Evolutionary conservation across 2,113 vertebrate species (phyloP), one percentile per base, ranked within the genome.

Genomic region (Aspidoscelis tigris): DNA sequence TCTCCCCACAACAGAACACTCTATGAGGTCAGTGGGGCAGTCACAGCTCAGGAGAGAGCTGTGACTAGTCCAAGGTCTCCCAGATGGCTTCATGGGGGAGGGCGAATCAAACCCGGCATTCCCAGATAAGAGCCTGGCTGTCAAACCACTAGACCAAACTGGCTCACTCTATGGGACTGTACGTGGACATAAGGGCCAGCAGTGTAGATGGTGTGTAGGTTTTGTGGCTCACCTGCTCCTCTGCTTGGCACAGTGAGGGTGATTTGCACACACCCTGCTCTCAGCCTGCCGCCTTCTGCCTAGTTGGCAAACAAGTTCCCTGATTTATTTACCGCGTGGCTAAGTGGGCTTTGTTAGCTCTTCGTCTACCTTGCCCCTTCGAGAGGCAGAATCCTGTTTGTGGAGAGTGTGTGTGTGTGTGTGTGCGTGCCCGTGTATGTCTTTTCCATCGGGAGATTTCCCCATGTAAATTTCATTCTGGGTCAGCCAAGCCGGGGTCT

Each of bases 361-460:
- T 4, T 47, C 5, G 72, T 9, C 2, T 22, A 22, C n/a, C 18
- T 69, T 21, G 4, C 81, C 0, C 0, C 22, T 72, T 4, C 80
- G 26, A 2, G 78, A 2, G 0, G 8, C 8, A 0, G 77, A 1
- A 33, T 33, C 0, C 0, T 0, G 78, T 83, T 61, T 41, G 75
- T 44, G 5, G 64, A 33, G 33, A 33, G 73, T 0, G 0, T 26
- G 11, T 26, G 10, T 50, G 7, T 47, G 7, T 39, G 33, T 39
- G 3, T 1, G 68, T 72, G 66, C 26, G 66, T 68, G 66, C 26
- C 7, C 33, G 44, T 53, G 16, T n/a, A 71, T 86, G 26, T 26
- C 33, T 33, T 33, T 33, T 33, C 33, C 33, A 69, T 26, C n/a
- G 22, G 2, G 86, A 21, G 7, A 0, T 71, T 75, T 80, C 0